phyloP scores from a whole-genome alignment of 2,888 invertebrate genomes.

The Dynastes tityus region DNA sequence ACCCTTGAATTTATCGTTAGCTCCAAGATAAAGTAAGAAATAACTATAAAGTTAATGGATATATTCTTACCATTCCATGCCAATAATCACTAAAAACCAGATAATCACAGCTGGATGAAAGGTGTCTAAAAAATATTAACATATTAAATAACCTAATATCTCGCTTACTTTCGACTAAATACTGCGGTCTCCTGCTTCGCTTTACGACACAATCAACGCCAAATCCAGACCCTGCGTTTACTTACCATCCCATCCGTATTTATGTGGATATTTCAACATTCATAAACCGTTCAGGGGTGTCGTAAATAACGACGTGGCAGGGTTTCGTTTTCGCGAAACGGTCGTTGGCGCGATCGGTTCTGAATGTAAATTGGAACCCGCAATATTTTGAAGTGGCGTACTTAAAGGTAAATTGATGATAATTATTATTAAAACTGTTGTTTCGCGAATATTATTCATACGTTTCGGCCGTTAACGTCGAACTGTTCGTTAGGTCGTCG shows the following conservation, averaged over 20 bases:
- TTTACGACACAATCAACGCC: neutral
- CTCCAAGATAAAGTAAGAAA: conserved; percentile 15
- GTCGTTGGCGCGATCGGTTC: conserved; percentile 26
- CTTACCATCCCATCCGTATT: conserved; percentile 19
- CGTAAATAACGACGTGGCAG: conserved; percentile 36
- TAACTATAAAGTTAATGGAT: conserved; percentile 25
- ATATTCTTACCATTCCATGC: neutral
- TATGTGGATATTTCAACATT: conserved; percentile 43
- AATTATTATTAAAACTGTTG: conserved; percentile 52
- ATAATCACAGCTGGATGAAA: conserved; percentile 18
- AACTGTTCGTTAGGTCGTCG: neutral
- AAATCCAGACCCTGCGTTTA: neutral
- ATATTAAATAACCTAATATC: conserved; percentile 18
- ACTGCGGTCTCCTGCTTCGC: neutral
- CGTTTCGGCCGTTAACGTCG: conserved; percentile 39
- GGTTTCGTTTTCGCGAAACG: conserved; percentile 31
- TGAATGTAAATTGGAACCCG: conserved; percentile 38
- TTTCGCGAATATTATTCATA: conserved; percentile 46
- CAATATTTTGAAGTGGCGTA: conserved; percentile 49
- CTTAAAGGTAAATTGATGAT: conserved; percentile 52
- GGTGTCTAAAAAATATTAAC: conserved; percentile 14
- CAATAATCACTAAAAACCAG: conserved; percentile 25
- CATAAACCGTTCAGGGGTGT: conserved; percentile 21
- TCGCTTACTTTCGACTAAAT: neutral
- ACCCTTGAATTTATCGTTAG: neutral